Percentiles rank a stretch among this genome's conserved stretches.
Evolutionary conservation across 2,113 vertebrate species (phyloP).

Genomic region (Chloropsis hardwickii): DNA sequence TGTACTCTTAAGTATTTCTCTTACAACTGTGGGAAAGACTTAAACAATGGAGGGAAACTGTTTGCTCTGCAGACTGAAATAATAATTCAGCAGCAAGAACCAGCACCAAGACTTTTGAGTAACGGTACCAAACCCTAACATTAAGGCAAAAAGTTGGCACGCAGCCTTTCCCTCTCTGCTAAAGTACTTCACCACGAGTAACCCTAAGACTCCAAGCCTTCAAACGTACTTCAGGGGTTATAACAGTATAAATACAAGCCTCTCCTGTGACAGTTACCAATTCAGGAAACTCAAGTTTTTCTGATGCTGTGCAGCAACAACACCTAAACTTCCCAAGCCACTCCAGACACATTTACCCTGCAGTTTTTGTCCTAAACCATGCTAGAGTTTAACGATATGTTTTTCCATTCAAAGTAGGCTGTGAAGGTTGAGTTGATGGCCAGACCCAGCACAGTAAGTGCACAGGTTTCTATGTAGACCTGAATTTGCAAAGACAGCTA

Average conservation of each 20-base stretch:
- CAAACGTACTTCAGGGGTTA: background rate
- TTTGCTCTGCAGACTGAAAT: background rate
- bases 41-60: slow-evolving; percentile 33
- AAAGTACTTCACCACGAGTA: background rate
- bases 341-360: background rate
- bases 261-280: background rate
- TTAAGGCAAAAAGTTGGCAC: background rate
- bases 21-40: background rate
- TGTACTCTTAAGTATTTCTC: slow-evolving; percentile 17
- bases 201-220: background rate
- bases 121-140: background rate
- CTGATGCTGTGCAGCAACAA: background rate
- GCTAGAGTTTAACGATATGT: background rate
- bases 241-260: background rate
- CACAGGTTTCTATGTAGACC: background rate
- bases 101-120: background rate
- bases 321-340: background rate
- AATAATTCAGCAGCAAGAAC: background rate
- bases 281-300: background rate
- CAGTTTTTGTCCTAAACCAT: background rate
- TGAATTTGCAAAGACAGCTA: background rate
- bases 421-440: too few species aligned
- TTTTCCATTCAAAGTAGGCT: background rate
- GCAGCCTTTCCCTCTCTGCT: background rate
- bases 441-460: background rate